phyloP scores from a whole-genome alignment of 30 jellyfish, hydroid and myxozoan genomes.

The Catostylus mosaicus region DNA sequence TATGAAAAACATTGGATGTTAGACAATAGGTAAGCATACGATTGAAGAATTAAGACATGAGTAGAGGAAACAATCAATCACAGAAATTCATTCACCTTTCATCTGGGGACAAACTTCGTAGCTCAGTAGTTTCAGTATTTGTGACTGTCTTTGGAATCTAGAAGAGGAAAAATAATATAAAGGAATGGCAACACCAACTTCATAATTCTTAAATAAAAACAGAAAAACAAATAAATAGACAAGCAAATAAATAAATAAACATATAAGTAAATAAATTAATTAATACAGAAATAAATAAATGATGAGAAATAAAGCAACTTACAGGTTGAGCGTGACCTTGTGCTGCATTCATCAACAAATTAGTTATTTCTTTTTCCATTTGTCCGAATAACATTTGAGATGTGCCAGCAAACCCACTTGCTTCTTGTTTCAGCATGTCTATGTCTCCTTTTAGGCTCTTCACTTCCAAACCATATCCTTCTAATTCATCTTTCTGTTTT shows the following conservation, averaged over 20 bases:
- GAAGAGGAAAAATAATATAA: too few relatives aligned
- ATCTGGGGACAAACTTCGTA: conserved; percentile 17
- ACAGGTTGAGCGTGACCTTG: conserved; percentile 8
- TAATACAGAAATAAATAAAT: too few relatives aligned
- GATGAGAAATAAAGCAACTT: not conserved
- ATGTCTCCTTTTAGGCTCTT: conserved; percentile 47
- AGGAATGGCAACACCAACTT: too few relatives aligned
- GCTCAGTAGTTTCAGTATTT: not conserved
- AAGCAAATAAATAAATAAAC: too few relatives aligned
- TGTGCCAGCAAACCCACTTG: conserved; percentile 27
- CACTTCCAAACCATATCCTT: conserved; percentile 12
- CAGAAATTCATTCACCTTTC: not conserved
- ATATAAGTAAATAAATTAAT: too few relatives aligned
- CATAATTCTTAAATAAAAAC: too few relatives aligned
- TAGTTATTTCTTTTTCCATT: conserved; percentile 35
- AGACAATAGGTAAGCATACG: too few relatives aligned
- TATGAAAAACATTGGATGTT: too few relatives aligned
- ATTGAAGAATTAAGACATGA: too few relatives aligned
- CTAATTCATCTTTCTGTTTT: conserved; percentile 18
- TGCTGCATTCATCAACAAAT: conserved; percentile 20
- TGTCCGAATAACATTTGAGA: conserved; percentile 37
- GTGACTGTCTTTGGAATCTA: not conserved
- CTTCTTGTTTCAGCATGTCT: conserved; percentile 57
- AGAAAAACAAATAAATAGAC: too few relatives aligned
- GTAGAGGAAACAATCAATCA: too few relatives aligned